Percentiles rank a stretch among this genome's conserved stretches.
These are phyloP conservation scores for Drosophila auraria DNA, from an alignment of 1,140 invertebrate genomes.

Conservation along the genomic window DNA sequence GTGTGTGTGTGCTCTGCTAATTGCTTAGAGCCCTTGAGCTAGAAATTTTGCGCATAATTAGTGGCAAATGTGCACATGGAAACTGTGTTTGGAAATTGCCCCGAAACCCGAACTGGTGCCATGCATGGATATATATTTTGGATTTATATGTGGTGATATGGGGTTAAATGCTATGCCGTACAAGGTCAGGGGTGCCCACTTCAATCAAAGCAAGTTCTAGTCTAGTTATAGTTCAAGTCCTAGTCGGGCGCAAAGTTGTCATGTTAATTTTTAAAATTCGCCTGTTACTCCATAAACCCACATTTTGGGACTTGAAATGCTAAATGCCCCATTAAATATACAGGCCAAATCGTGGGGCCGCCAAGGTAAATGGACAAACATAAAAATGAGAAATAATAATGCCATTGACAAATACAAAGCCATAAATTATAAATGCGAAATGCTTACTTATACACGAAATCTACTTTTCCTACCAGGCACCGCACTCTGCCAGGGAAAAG, in stretches of 20 bases:
- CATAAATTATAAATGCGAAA: constrained; percentile 83
- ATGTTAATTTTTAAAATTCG: constrained; percentile 24
- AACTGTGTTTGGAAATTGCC: constrained; percentile 63
- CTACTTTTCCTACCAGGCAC: constrained; percentile 63
- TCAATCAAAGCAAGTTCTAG: constrained; percentile 16
- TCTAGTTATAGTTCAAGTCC: no score
- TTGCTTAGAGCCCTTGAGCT: constrained; percentile 80
- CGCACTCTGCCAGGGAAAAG: constrained; percentile 6
- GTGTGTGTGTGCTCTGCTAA: constrained; percentile 61
- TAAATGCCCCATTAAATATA: constrained; percentile 76
- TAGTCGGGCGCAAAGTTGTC: background rate
- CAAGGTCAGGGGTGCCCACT: background rate
- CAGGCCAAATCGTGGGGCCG: constrained; percentile 17
- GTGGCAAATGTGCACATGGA: constrained; percentile 80
- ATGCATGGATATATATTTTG: background rate
- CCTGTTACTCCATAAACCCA: constrained; percentile 73
- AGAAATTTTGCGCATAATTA: constrained; percentile 83
- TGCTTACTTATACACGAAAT: constrained; percentile 82
- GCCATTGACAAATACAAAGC: constrained; percentile 82
- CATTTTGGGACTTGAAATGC: constrained; percentile 47
- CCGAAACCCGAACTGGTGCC: constrained; percentile 22
- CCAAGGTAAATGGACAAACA: constrained; percentile 56
- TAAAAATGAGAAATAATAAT: constrained; percentile 82
- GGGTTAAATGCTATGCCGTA: constrained; percentile 8
- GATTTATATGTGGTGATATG: background rate